phyloP scores from a whole-genome alignment of 2,797 vertebrate genomes.

The Falco peregrinus region DNA sequence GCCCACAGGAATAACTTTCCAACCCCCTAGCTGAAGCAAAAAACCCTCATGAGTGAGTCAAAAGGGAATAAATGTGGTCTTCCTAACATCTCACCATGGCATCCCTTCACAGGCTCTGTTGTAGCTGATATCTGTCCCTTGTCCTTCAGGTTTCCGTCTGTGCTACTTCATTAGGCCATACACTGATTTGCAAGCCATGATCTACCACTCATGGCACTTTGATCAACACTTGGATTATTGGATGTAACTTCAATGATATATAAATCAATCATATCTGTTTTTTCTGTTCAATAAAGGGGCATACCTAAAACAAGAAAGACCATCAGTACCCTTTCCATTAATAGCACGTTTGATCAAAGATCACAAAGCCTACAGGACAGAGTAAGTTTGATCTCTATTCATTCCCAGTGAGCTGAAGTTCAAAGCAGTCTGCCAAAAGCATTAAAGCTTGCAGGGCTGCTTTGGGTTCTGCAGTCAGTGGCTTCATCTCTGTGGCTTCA shows the following conservation, averaged over 20 bases:
- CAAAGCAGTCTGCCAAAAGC: not conserved
- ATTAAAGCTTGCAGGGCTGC: not conserved
- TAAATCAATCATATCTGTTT: not conserved
- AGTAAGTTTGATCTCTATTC: not conserved
- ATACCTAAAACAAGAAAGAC: not conserved
- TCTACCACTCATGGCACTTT: not conserved
- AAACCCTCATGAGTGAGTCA: not conserved
- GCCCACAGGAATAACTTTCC: not conserved
- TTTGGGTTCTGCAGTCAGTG: not conserved
- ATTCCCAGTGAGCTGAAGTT: not conserved
- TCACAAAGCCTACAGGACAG: not conserved
- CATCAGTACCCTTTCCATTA: not conserved
- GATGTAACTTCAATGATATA: not conserved
- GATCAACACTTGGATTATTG: not conserved
- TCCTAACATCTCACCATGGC: not conserved
- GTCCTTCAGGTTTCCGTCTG: not conserved
- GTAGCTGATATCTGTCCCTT: not conserved
- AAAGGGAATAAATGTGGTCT: not conserved
- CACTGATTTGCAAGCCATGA: not conserved
- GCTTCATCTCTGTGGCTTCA: not conserved
- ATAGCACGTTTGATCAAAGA: not conserved
- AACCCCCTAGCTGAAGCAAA: not conserved
- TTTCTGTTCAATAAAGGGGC: not conserved
- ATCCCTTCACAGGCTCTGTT: not conserved
- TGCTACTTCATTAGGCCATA: not conserved